Evolutionary conservation across 2,113 vertebrate genomes (phyloP).

Genomic region (Limanda limanda): DNA sequence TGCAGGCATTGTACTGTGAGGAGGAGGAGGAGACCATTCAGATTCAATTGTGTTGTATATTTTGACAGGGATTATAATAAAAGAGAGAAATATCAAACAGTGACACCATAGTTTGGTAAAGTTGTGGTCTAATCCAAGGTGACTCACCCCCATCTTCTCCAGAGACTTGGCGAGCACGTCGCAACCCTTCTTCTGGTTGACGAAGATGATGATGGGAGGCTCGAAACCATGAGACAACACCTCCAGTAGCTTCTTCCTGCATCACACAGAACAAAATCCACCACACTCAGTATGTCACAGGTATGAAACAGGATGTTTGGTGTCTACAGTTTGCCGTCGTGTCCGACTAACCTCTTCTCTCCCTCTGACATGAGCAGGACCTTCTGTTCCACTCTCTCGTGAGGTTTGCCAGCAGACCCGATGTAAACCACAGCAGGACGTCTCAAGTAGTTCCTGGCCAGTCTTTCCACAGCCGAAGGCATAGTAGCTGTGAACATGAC

Average conservation of each 20-base stretch:
- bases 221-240: slow-evolving; percentile 95
- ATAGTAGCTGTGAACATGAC: slow-evolving; percentile 99
- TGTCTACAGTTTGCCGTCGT: background rate
- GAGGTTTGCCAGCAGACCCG: slow-evolving; percentile 96
- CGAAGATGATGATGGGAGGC: slow-evolving; percentile 98
- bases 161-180: slow-evolving; percentile 97
- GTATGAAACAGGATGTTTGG: background rate
- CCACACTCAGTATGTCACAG: slow-evolving; percentile 11
- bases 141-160: slow-evolving; percentile 98
- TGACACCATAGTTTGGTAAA: background rate
- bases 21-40: background rate
- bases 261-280: slow-evolving; percentile 7
- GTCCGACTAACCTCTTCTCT: slow-evolving; percentile 90
- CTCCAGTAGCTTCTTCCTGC: slow-evolving; percentile 95
- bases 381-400: slow-evolving; percentile 97
- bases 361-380: slow-evolving; percentile 97
- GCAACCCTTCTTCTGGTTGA: slow-evolving; percentile 99
- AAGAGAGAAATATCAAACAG: no score
- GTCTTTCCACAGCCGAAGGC: slow-evolving; percentile 93
- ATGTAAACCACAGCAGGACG: slow-evolving; percentile 98
- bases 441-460: slow-evolving; percentile 95
- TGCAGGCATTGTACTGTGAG: slow-evolving; percentile 96
- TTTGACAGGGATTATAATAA: background rate
- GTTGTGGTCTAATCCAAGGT: background rate
- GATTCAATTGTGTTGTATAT: background rate